Base-by-base conservation (phyloP, 2,888 invertebrate genomes). In the Lamproptera curius region DNA sequence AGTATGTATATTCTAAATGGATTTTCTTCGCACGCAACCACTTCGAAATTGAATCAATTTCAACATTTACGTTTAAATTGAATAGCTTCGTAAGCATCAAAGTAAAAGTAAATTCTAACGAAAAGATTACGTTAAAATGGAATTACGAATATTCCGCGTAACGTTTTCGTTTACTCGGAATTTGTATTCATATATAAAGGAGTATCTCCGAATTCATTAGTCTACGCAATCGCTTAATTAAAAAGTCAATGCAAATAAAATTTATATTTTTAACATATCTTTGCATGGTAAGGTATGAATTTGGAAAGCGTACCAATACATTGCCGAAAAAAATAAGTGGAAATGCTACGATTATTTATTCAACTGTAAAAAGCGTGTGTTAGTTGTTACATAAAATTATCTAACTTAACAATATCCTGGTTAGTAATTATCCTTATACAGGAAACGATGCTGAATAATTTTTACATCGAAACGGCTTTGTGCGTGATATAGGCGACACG, bases 131-230 rank as follows among this genome's bases (percentile, higher is more conserved):
- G 56, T 60, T 62, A 58, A 70, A 74, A 76, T 73, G 72, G 70
- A 68, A 76, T 77, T 73, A 76, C 63, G 66, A 62, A 66, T 31
- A 66, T 74, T 73, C 69, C 60, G 65, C 71, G 71, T 70, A 77
- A 73, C 73, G 10, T 42, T 42, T 50, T 51, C 46, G 43, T 38
- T 42, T 43, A 46, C 40, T 42, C 35, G 33, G 48, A 50, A 47
- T 23, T 42, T 42, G 23, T 34, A n/a, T n/a, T n/a, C n/a, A n/a
- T n/a, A n/a, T n/a, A n/a, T n/a, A n/a, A n/a, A n/a, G n/a, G n/a
- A n/a, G n/a, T n/a, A n/a, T n/a, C n/a, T n/a, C n/a, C n/a, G n/a
- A n/a, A n/a, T 35, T 34, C 14, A 35, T 35, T 26, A 42, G 35
- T 17, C n/a, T n/a, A n/a, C n/a, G n/a, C n/a, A n/a, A n/a, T n/a